Evolutionary conservation across 2,797 vertebrate genomes (phyloP).

Genomic region (Karalla daura): DNA sequence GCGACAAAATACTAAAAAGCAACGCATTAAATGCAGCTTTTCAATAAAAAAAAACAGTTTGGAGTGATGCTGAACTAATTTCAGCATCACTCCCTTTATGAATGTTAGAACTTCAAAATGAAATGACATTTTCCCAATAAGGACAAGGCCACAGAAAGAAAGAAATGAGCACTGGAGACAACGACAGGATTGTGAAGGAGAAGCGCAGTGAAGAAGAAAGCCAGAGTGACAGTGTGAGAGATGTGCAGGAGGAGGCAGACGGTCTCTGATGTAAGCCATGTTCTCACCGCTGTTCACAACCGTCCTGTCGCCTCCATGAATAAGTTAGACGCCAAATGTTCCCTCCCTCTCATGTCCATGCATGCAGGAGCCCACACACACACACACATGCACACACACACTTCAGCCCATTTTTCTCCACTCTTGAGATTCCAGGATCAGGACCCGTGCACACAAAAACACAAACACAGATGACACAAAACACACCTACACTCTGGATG

Average conservation of each 20-base stretch:
- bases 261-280: constrained; percentile 74
- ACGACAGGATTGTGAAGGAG: constrained; percentile 23
- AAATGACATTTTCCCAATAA: no score
- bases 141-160: neutral
- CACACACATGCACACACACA: constrained; percentile 12
- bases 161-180: constrained; percentile 18
- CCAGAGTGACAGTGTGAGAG: constrained; percentile 61
- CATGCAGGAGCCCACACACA: constrained; percentile 26
- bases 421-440: neutral
- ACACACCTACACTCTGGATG: constrained; percentile 18
- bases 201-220: constrained; percentile 45
- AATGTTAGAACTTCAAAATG: no score
- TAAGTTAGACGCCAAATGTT: constrained; percentile 79
- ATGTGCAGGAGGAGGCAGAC: constrained; percentile 64
- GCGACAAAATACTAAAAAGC: no score
- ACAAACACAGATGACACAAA: neutral
- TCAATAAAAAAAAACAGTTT: no score
- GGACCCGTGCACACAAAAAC: neutral
- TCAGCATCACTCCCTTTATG: no score
- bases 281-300: constrained; percentile 71
- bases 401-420: constrained; percentile 14
- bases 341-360: constrained; percentile 52
- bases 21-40: no score
- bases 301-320: constrained; percentile 74
- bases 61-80: no score